These are phyloP conservation scores for Sminthurinus signatus DNA, from an alignment of 1,140 invertebrate genomes.

Conservation along the genomic window DNA sequence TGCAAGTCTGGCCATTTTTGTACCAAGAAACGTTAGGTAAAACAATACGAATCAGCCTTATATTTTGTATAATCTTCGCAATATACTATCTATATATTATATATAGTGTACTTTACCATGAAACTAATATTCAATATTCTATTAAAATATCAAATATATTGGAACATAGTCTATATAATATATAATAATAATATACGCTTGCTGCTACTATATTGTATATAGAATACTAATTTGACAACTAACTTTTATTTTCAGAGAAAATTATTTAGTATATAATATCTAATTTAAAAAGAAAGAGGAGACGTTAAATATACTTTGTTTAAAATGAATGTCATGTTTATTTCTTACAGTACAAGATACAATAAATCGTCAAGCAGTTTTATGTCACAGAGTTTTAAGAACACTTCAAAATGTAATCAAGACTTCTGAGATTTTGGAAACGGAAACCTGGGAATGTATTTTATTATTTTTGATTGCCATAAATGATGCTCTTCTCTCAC, in stretches of 20 bases:
- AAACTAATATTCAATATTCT: too few species aligned
- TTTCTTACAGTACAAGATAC: conserved; percentile 66
- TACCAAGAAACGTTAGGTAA: conserved; percentile 74
- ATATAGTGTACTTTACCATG: too few species aligned
- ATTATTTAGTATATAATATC: too few species aligned
- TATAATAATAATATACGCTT: too few species aligned
- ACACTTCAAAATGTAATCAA: conserved; percentile 82
- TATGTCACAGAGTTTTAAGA: conserved; percentile 88
- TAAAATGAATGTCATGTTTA: conserved; percentile 24
- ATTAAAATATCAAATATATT: too few species aligned
- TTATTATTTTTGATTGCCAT: conserved; percentile 86
- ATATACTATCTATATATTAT: too few species aligned
- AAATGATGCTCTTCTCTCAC: conserved; percentile 82
- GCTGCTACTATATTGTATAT: too few species aligned
- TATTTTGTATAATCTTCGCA: conserved; percentile 2
- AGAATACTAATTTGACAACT: too few species aligned
- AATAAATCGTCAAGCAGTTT: conserved; percentile 85
- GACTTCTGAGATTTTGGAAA: conserved; percentile 66
- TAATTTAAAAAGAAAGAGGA: too few species aligned
- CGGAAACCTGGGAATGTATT: conserved; percentile 84
- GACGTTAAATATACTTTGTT: too few species aligned
- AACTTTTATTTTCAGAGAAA: too few species aligned
- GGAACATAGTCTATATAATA: too few species aligned
- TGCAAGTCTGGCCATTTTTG: conserved; percentile 78
- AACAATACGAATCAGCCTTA: conserved; percentile 39